Evolutionary conservation across 35 echinoderm and acorn worm species (phyloP).

Genomic region (Strongylocentrotus purpuratus): DNA sequence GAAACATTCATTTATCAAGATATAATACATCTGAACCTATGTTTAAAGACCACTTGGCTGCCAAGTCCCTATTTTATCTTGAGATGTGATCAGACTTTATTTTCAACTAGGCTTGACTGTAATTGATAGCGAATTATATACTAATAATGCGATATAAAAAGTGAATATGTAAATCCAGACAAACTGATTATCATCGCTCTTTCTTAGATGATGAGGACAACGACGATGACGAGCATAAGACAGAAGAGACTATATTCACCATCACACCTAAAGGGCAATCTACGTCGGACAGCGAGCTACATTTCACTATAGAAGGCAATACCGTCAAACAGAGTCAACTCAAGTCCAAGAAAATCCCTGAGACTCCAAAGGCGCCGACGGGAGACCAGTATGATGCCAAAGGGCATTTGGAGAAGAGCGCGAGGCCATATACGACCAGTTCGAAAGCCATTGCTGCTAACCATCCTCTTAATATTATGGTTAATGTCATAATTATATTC

Average conservation of each 20-base stretch:
- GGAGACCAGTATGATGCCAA: slow-evolving; percentile 56
- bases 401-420: slow-evolving; percentile 60
- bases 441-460: slow-evolving; percentile 75
- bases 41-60: no score
- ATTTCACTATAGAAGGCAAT: background rate
- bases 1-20: no score
- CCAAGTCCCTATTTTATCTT: no score
- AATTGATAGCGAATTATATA: no score
- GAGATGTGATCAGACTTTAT: no score
- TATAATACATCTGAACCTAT: no score
- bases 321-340: background rate
- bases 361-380: slow-evolving; percentile 40
- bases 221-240: background rate
- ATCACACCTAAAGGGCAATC: background rate
- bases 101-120: no score
- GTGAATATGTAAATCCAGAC: no score
- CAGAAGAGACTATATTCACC: background rate
- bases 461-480: slow-evolving; percentile 93
- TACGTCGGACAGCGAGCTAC: background rate
- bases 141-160: no score
- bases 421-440: slow-evolving; percentile 62
- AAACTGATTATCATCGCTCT: background rate
- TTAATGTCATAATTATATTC: background rate
- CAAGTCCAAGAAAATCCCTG: background rate
- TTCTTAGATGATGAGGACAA: background rate